Percentiles rank a stretch among this genome's conserved stretches.
Conservation (phyloP, 2,113 vertebrate genomes). For the Deroptyus accipitrinus region DNA sequence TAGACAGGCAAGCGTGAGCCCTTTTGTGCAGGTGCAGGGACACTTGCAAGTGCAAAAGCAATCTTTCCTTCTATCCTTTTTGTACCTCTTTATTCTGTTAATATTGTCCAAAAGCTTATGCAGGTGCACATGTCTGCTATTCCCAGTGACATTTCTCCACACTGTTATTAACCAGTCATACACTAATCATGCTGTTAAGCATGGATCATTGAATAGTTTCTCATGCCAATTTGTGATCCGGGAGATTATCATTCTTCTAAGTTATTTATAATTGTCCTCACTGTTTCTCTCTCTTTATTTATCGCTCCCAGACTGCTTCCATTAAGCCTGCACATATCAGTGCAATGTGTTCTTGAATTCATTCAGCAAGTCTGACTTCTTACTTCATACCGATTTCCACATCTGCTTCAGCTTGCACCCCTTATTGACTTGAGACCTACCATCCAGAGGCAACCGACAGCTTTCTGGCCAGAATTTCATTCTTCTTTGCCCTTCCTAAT, state of each 20-base stretch:
- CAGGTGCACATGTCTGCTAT: neutral
- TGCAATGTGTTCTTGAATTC: neutral
- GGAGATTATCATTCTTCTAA: conserved; percentile 42
- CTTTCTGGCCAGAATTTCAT: neutral
- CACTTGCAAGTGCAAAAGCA: neutral
- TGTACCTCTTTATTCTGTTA: neutral
- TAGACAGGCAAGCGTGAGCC: neutral
- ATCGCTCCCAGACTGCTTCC: conserved; percentile 12
- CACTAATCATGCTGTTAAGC: conserved; percentile 31
- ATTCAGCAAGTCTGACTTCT: neutral
- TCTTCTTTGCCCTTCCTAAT: conserved; percentile 10
- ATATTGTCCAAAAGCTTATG: neutral
- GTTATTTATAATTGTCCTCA: conserved; percentile 49
- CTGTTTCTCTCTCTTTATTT: conserved; percentile 34
- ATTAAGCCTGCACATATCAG: neutral
- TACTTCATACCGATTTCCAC: neutral
- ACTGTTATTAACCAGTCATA: conserved; percentile 54
- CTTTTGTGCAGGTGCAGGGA: neutral
- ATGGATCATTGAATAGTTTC: conserved; percentile 43
- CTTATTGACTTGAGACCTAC: neutral
- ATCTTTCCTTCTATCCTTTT: neutral
- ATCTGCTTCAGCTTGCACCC: neutral
- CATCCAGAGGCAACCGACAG: neutral
- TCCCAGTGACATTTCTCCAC: neutral
- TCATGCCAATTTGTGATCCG: conserved; percentile 34